Conservation (phyloP, 2,113 vertebrate species). For the Cynopterus brachyotis region DNA sequence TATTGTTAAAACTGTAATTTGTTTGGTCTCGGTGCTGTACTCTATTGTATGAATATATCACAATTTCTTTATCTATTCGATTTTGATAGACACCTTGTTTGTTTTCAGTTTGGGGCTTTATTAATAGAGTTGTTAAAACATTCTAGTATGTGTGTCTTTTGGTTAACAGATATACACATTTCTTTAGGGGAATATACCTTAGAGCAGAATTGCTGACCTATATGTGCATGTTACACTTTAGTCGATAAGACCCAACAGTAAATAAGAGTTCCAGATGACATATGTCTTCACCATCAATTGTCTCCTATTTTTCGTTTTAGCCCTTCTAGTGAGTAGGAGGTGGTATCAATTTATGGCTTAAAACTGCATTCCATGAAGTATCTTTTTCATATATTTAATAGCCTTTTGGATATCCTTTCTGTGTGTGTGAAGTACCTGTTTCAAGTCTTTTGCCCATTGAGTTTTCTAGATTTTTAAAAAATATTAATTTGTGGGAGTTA, state of each 20-base stretch:
- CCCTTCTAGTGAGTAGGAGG: background rate
- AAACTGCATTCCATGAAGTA: background rate
- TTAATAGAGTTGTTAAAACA: background rate
- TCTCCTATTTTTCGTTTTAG: constrained; percentile 11
- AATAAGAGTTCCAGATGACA: background rate
- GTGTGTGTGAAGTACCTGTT: background rate
- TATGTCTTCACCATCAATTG: background rate
- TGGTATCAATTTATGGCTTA: background rate
- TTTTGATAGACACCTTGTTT: background rate
- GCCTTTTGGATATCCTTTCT: background rate
- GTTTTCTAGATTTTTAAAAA: background rate
- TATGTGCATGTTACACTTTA: background rate
- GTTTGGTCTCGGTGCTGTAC: background rate
- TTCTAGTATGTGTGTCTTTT: background rate
- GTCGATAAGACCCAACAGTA: background rate
- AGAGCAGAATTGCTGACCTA: background rate
- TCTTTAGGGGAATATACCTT: background rate
- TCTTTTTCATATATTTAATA: background rate
- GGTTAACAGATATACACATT: background rate
- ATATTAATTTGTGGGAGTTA: background rate
- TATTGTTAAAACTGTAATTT: background rate
- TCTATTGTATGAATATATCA: background rate
- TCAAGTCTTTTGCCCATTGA: background rate
- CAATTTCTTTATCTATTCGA: background rate
- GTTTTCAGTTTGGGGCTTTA: background rate